Conservation (phyloP, 2,797 vertebrate species). For the Falco novaeseelandiae region DNA sequence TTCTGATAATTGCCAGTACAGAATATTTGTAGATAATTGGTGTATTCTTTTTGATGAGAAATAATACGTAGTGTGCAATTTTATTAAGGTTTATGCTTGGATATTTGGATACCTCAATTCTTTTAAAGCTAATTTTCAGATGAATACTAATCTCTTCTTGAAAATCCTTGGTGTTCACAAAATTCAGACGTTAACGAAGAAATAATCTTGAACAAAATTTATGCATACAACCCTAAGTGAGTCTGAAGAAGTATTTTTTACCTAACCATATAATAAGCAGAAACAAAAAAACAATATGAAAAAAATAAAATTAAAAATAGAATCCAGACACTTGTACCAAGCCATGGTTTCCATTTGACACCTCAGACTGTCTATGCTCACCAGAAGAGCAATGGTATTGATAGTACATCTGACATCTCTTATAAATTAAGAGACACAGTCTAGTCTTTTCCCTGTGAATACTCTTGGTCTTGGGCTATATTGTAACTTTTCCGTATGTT, state of each 20-base stretch:
- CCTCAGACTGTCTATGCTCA: neutral
- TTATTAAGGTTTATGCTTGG: neutral
- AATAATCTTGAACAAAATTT: neutral
- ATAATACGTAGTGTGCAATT: neutral
- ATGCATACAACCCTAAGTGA: neutral
- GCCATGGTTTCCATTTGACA: neutral
- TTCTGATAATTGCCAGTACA: neutral
- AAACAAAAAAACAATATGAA: neutral
- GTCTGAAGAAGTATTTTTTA: neutral
- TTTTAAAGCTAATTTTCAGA: neutral
- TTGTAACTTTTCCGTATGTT: neutral
- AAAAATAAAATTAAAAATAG: neutral
- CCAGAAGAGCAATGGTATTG: neutral
- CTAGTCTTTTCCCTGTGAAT: neutral
- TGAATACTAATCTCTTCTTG: neutral
- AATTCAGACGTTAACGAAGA: neutral
- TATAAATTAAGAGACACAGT: neutral
- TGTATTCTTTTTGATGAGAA: neutral
- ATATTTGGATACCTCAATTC: neutral
- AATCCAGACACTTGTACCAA: neutral
- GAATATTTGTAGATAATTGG: neutral
- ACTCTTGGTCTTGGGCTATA: neutral
- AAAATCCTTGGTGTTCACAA: neutral
- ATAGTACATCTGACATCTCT: neutral
- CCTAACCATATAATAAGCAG: neutral